A percentile compares a stretch with the other conserved stretches of the same genome.
phyloP scores from a whole-genome alignment of 2,797 vertebrate genomes.

The Arvicola amphibius region DNA sequence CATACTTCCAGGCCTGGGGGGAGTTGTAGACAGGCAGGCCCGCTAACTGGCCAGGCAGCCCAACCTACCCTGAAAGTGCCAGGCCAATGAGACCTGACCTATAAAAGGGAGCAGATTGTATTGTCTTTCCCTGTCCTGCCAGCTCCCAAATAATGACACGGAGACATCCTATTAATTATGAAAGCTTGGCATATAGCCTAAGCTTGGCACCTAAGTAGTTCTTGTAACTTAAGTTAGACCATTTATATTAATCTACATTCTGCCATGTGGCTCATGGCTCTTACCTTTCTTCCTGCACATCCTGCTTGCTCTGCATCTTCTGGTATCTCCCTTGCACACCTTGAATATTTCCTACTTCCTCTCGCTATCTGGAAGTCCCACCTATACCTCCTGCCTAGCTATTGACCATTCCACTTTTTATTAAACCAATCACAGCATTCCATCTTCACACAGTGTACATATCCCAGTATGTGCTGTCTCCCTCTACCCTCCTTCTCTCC shows the following conservation, averaged over 20 bases:
- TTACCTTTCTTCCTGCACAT: not conserved
- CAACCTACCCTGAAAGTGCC: not conserved
- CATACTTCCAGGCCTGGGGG: not conserved
- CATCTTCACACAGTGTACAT: not conserved
- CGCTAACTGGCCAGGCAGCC: not conserved
- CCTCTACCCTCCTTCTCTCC: not conserved
- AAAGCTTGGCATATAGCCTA: not conserved
- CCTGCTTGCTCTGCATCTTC: not conserved
- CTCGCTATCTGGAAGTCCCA: not conserved
- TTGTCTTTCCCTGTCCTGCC: not conserved
- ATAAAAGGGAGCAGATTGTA: not conserved
- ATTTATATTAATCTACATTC: not conserved
- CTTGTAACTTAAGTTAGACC: not conserved
- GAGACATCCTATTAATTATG: not conserved
- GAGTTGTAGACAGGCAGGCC: not conserved
- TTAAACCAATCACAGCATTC: not conserved
- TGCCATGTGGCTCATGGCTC: not conserved
- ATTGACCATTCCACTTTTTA: not conserved
- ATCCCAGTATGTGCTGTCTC: not conserved
- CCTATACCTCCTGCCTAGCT: not conserved
- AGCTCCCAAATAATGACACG: not conserved
- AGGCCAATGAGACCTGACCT: not conserved
- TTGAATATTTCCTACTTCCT: not conserved
- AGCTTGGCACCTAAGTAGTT: not conserved
- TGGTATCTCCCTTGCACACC: not conserved